Evolutionary conservation across 1,140 invertebrate species (phyloP), one percentile per base, ranked within the genome.

Genomic region (Nautilus pompilius): DNA sequence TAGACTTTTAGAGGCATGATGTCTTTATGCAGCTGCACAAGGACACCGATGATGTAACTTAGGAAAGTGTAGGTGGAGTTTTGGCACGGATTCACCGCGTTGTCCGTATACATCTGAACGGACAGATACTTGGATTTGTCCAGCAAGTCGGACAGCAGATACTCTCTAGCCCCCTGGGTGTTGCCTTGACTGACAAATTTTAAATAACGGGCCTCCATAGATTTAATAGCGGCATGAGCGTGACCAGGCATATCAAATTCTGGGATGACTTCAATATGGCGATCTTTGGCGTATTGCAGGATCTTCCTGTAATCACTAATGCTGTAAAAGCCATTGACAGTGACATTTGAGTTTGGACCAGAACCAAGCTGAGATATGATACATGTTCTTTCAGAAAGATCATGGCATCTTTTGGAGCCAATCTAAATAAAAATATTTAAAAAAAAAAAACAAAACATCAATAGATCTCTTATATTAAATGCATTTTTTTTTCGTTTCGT

Each of bases 211-310:
- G 54, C 63, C 45, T 75, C 70, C 71, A 80, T 75, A 5, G 74
- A 49, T 41, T 64, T 72, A 20, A 80, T 74, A 36, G 77, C 78
- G 10, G 79, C 75, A 6, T 71, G 61, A 15, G 68, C 63, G 57
- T 82, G 79, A 3, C 78, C 79, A 6, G 79, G 80, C 68, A 76
- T 73, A 54, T 81, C 79, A 36, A 80, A 62, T 66, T 82, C 80
- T 0, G 80, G 80, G n/a, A 80, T 76, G 15, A 80, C 72, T 48
- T 74, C 66, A 17, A 81, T 72, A 48, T 79, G 71, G 8, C 57
- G 61, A 5, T 58, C 28, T 3, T 61, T 62, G 13, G 79, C 78
- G 29, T 67, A 64, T 1, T 30, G n/a, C 4, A 82, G 61, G 20
- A 82, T 68, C 29, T 75, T 69, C 15, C 51, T 58, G 66, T 77